These are phyloP conservation scores for Tipula vernalis DNA, from an alignment of 2,888 invertebrate genomes.

Conservation along the genomic window DNA sequence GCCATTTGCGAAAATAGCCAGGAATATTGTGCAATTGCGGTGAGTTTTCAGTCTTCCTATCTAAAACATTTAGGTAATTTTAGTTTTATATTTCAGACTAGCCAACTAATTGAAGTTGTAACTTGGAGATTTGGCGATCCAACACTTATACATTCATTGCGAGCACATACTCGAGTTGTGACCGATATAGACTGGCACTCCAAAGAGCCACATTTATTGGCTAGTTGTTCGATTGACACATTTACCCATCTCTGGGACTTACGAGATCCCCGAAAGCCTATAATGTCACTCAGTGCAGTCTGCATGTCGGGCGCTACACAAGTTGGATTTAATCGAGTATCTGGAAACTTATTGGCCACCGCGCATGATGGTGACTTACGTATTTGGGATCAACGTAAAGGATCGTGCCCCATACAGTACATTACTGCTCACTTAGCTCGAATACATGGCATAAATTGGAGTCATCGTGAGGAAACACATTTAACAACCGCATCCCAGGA, in stretches of 20 bases:
- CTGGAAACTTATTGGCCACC: slow-evolving; percentile 74
- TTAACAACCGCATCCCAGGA: slow-evolving; percentile 90
- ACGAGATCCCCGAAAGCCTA: slow-evolving; percentile 71
- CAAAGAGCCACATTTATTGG: slow-evolving; percentile 58
- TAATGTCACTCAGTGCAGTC: slow-evolving; percentile 74
- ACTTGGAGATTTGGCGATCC: slow-evolving; percentile 64
- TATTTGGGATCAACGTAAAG: slow-evolving; percentile 89
- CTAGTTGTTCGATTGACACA: slow-evolving; percentile 88
- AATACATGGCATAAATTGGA: slow-evolving; percentile 93
- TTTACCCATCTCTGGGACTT: slow-evolving; percentile 92
- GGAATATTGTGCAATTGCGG: slow-evolving; percentile 78
- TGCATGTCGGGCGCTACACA: slow-evolving; percentile 82
- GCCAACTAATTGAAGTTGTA: slow-evolving; percentile 75
- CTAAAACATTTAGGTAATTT: slow-evolving; percentile 10
- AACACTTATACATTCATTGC: slow-evolving; percentile 55
- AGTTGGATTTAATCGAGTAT: slow-evolving; percentile 85
- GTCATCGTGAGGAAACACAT: slow-evolving; percentile 70
- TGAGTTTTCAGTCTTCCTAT: slow-evolving; percentile 35
- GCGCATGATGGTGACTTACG: slow-evolving; percentile 93
- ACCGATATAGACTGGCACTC: slow-evolving; percentile 89
- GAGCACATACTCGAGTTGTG: slow-evolving; percentile 73
- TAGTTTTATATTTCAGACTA: slow-evolving; percentile 46
- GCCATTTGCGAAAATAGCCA: slow-evolving; percentile 67
- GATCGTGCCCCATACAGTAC: slow-evolving; percentile 76
- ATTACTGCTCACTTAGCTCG: slow-evolving; percentile 83